phyloP scores from a whole-genome alignment of 2,888 invertebrate species.

The Pyrochroa serraticornis region DNA sequence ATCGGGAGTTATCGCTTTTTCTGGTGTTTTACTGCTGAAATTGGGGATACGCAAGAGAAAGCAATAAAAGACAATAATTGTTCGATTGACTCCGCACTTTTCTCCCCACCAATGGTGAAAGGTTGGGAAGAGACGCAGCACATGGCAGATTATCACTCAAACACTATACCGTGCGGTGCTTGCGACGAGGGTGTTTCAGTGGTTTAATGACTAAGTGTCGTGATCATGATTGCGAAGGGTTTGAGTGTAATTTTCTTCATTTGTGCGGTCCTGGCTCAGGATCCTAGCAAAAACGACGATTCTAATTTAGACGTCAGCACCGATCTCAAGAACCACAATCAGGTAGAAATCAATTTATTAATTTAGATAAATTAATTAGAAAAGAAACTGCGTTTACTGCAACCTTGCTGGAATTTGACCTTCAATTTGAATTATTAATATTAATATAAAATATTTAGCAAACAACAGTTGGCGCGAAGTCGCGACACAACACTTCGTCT shows the following conservation, averaged over 20 bases:
- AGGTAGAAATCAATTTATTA: slow-evolving; percentile 2
- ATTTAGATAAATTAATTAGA: neutral
- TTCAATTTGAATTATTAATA: no score
- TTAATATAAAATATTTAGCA: no score
- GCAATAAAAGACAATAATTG: slow-evolving; percentile 17
- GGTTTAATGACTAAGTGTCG: slow-evolving; percentile 3
- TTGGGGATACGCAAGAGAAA: slow-evolving; percentile 14
- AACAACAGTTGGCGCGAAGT: no score
- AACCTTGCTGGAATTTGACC: no score
- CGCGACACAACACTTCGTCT: no score
- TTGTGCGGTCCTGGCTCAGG: slow-evolving; percentile 16
- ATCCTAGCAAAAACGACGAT: slow-evolving; percentile 3
- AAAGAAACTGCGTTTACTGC: neutral
- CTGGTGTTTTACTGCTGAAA: slow-evolving; percentile 2
- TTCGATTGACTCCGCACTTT: slow-evolving; percentile 19
- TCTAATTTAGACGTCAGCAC: neutral
- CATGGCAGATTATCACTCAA: slow-evolving; percentile 29
- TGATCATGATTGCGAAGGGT: slow-evolving; percentile 5
- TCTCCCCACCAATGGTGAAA: slow-evolving; percentile 25
- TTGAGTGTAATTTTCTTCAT: slow-evolving; percentile 10
- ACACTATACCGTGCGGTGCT: slow-evolving; percentile 1
- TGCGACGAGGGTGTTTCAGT: slow-evolving; percentile 2
- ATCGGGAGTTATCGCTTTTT: no score
- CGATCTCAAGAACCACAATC: slow-evolving; percentile 7
- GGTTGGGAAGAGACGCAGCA: slow-evolving; percentile 25